A percentile compares a stretch with the other conserved stretches of the same genome.
Conservation (phyloP, 2,888 invertebrate species). For the Rambutsinella grinnellia region DNA sequence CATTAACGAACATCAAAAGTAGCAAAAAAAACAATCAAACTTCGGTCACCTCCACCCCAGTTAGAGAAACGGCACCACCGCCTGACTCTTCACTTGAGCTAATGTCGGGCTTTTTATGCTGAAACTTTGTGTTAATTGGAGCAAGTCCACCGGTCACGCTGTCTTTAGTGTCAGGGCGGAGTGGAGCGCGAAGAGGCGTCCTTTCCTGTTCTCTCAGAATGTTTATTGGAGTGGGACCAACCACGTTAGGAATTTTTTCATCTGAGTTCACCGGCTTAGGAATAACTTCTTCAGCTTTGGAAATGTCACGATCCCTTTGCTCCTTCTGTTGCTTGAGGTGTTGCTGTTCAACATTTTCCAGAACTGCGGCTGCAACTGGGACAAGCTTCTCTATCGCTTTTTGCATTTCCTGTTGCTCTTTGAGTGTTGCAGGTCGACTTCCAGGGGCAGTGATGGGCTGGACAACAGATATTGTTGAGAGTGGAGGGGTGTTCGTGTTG, state of each 20-base stretch:
- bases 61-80: not conserved
- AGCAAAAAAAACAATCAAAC: too few species aligned
- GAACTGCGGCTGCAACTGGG: conserved; percentile 32
- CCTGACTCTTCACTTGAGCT: conserved; percentile 15
- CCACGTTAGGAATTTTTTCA: too few species aligned
- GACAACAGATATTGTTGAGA: conserved; percentile 23
- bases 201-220: not conserved
- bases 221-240: not conserved
- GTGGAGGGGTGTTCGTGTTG: conserved; percentile 7
- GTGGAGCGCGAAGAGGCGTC: conserved; percentile 10
- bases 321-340: conserved; percentile 9
- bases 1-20: too few species aligned
- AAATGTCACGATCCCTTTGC: not conserved
- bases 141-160: not conserved
- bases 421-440: not conserved
- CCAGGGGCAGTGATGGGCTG: conserved; percentile 12
- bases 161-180: conserved; percentile 10
- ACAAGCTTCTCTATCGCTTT: conserved; percentile 36
- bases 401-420: conserved; percentile 15
- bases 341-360: conserved; percentile 31
- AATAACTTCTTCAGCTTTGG: too few species aligned
- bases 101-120: conserved; percentile 12
- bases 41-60: conserved; percentile 25
- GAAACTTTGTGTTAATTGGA: not conserved
- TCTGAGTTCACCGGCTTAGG: too few species aligned